Base-by-base conservation (phyloP, 2,113 vertebrate genomes). In the Ailurus styani region DNA sequence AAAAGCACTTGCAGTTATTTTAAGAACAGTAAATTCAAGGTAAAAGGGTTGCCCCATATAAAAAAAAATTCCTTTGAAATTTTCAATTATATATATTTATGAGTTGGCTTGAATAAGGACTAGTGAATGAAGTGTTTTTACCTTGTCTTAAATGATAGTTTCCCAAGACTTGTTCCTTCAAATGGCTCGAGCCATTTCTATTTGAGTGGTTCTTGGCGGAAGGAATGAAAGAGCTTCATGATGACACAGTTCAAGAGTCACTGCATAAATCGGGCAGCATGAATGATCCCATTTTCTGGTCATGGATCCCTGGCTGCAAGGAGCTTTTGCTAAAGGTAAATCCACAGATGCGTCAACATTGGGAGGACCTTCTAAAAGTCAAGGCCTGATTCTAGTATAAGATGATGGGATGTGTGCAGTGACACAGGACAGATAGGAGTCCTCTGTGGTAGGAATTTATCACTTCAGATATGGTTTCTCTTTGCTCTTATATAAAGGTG, bases 271-370 rank as follows among this genome's bases (percentile, higher is more conserved):
- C 87, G 96, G 50, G 50, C 75, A 42, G 91, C 62, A 37, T 40
- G 95, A 93, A 72, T n/a, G 45, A 94, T 96, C 90, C 90, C 95
- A 97, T 96, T 96, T 93, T 94, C 96, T 97, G 93, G 97, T 95
- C 96, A 96, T 78, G 93, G 96, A 95, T 94, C 87, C 93, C 57
- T 95, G 90, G 73, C 55, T 72, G 7, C 23, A 60, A 90, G 57
- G 27, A 93, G 92, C 37, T 90, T 95, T 95, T 81, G 54, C 75
- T 96, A 96, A 96, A 95, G 90, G 94, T 97, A 97, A 95, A 96
- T 72, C 31, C 87, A 82, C 50, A 96, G 72, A 95, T 78, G 64
- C 70, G 90, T 96, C 87, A 77, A 81, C 64, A 52, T 21, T 57
- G 37, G 62, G 84, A 87, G 83, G 50, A 77, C 42, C 90, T 96